Evolutionary conservation across 2,888 invertebrate genomes (phyloP), one percentile per base, ranked within the genome.

Genomic region (Lycocerus yunnanus): DNA sequence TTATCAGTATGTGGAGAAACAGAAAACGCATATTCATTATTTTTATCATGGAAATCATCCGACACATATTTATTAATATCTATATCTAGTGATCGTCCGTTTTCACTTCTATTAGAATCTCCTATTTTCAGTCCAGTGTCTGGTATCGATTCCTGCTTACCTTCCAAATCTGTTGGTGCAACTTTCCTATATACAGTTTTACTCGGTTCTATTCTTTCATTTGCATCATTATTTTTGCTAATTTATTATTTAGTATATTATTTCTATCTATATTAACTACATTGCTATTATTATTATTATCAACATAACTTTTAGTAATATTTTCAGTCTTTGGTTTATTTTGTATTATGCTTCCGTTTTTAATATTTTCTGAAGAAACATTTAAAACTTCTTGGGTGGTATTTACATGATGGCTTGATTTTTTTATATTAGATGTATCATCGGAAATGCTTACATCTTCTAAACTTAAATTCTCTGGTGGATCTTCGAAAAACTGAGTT

Each of bases 21-120:
- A 3, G 90, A 88, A 78, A 89, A 84, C 3, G 88, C 88, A 79
- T 89, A 91, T 75, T 89, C 90, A 78, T 88, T 89, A 73, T 85
- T 88, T 72, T 84, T 84, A 75, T 89, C 89, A 78, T 89, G 88
- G 80, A 89, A 90, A 79, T 89, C 89, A 24, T 86, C 86, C 11
- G 90, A 88, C 58, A 88, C 87, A 75, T 88, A 90, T 81, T 89
- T 90, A 61, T 83, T 83, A 16, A 85, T 82, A 71, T 87, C 84
- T 66, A 85, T 77, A 70, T 85, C 85, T 61, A 86, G 82, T 13
- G 86, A 84, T 78, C 86, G 82, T 6, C 82, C 83, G 24, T 79
- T 82, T 66, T 82, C 83, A 21, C 77, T 80, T 74, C 82, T 72
- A 13, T 58, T 58, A 58, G 43, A 14, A n/a, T 43, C 43, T n/a